A percentile compares a stretch with the other conserved stretches of the same genome.
Conservation (phyloP, 2,888 invertebrate genomes). For the Pandemis cinnamomeana region DNA sequence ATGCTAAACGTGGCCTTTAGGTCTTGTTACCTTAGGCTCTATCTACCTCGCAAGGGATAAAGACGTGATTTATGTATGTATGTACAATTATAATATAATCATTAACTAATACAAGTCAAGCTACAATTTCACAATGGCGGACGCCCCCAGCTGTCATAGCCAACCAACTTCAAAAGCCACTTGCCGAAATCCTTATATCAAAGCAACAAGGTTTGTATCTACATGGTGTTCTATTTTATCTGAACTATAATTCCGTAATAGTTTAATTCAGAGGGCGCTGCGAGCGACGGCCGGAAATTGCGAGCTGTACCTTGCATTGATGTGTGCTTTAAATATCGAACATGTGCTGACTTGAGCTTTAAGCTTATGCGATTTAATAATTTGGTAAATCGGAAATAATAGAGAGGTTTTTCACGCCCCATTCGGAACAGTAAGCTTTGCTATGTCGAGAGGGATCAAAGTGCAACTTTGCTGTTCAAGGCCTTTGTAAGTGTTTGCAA, state of each 20-base stretch:
- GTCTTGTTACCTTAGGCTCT: too few relatives aligned
- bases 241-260: constrained; percentile 49
- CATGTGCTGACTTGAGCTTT: neutral
- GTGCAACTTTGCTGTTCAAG: too few relatives aligned
- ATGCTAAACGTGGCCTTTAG: too few relatives aligned
- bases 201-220: neutral
- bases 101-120: constrained; percentile 9
- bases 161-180: neutral
- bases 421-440: too few relatives aligned
- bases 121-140: constrained; percentile 15
- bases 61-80: too few relatives aligned
- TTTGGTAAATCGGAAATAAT: too few relatives aligned
- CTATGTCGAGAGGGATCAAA: too few relatives aligned
- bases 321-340: constrained; percentile 10
- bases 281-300: constrained; percentile 69
- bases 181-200: neutral
- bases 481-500: too few relatives aligned
- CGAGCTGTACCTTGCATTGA: constrained; percentile 46
- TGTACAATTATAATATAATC: neutral
- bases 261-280: constrained; percentile 54
- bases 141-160: neutral
- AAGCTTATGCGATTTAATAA: too few relatives aligned
- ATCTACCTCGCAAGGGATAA: too few relatives aligned
- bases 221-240: neutral
- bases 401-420: too few relatives aligned